A percentile compares a stretch with the other conserved stretches of the same genome.
Evolutionary conservation across 2,888 invertebrate genomes (phyloP).

Genomic region (Pandemis heparana): DNA sequence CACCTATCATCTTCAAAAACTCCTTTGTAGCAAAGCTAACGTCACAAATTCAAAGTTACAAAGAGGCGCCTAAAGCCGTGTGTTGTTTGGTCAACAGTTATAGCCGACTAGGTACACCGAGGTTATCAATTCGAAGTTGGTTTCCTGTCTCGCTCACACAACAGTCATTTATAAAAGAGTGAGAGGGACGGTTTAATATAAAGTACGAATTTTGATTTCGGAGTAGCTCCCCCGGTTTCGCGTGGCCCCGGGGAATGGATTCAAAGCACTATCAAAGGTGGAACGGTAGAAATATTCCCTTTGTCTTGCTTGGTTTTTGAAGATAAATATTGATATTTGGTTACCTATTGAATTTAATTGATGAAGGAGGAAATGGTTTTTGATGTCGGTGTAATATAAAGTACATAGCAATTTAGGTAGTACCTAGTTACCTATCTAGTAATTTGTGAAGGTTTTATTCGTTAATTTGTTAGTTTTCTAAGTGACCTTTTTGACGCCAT

Average conservation of each 20-base stretch:
- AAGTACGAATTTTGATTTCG: no score
- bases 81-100: not conserved
- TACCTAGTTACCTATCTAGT: no score
- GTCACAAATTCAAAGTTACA: not conserved
- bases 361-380: not conserved
- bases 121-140: no score
- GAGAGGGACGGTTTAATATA: no score
- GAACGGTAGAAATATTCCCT: not conserved
- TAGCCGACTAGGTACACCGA: no score
- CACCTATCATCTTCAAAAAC: slow-evolving; percentile 2
- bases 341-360: not conserved
- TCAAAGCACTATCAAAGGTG: not conserved
- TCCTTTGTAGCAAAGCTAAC: not conserved
- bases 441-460: no score
- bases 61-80: not conserved
- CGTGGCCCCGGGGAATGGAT: not conserved
- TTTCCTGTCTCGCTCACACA: no score
- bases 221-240: not conserved
- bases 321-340: not conserved
- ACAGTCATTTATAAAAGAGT: no score
- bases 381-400: not conserved
- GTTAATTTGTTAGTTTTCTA: no score
- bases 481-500: no score
- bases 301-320: not conserved
- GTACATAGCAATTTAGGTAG: no score